A percentile compares a stretch with the other conserved stretches of the same genome.
These are phyloP conservation scores for Creontiades dilutus DNA, from an alignment of 2,888 invertebrate genomes.

Conservation along the genomic window DNA sequence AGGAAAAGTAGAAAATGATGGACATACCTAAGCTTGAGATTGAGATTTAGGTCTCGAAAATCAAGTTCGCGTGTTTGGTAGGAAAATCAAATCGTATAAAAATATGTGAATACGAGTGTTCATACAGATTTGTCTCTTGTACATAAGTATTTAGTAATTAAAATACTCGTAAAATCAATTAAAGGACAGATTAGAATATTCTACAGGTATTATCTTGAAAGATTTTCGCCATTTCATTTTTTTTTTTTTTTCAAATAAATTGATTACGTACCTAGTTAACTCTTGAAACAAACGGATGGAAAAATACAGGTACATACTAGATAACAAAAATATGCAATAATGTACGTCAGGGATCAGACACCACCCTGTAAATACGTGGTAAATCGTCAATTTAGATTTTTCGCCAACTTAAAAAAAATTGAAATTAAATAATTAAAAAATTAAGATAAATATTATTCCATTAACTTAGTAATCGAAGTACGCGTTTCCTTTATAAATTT, in stretches of 20 bases:
- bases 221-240: slow-evolving; percentile 25
- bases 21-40: slow-evolving; percentile 6
- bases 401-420: neutral
- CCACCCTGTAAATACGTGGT: neutral
- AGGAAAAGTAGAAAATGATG: neutral
- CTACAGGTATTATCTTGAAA: slow-evolving; percentile 26
- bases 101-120: slow-evolving; percentile 64
- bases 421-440: neutral
- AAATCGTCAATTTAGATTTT: neutral
- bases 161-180: slow-evolving; percentile 16
- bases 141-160: neutral
- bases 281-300: neutral
- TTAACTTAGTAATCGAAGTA: neutral
- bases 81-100: slow-evolving; percentile 47
- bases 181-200: neutral
- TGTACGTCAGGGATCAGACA: neutral
- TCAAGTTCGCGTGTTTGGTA: neutral
- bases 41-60: neutral
- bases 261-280: neutral
- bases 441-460: neutral
- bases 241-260: neutral
- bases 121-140: neutral
- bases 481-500: neutral
- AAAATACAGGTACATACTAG: neutral
- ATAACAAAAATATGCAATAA: neutral